Percentiles rank a stretch among this genome's conserved stretches.
phyloP scores from a whole-genome alignment of 2,888 invertebrate species.

The Coelinius sp. region DNA sequence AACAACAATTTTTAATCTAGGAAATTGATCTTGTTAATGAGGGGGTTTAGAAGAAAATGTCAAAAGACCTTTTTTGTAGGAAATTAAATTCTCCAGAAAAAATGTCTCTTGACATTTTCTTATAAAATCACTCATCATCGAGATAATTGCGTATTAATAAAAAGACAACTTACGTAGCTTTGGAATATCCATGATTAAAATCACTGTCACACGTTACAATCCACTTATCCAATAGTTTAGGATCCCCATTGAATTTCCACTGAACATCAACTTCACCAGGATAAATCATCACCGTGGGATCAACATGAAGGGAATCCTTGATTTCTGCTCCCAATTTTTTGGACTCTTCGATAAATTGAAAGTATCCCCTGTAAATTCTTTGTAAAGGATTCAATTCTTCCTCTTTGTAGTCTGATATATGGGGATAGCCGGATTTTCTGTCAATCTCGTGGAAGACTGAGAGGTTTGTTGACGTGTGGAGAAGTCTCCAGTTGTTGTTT shows the following conservation, averaged over 20 bases:
- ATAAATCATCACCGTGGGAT: conserved; percentile 74
- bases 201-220: conserved; percentile 84
- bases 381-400: conserved; percentile 67
- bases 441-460: conserved; percentile 74
- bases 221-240: conserved; percentile 79
- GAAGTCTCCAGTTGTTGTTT: conserved; percentile 33
- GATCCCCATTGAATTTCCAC: conserved; percentile 80
- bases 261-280: conserved; percentile 81
- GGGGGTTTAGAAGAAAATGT: no score
- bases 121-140: no score
- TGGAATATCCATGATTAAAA: conserved; percentile 80
- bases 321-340: conserved; percentile 78
- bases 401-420: conserved; percentile 43
- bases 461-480: conserved; percentile 57
- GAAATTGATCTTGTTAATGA: no score
- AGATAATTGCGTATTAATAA: no score
- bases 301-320: conserved; percentile 76
- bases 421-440: conserved; percentile 75
- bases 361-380: conserved; percentile 77
- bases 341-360: conserved; percentile 79
- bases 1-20: background rate
- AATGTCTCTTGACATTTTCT: no score
- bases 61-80: no score
- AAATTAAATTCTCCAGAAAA: no score
- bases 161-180: conserved; percentile 52